Evolutionary conservation across 2,113 vertebrate species (phyloP), one percentile per base, ranked within the genome.

Genomic region (Cyanoramphus novaezelandiae): DNA sequence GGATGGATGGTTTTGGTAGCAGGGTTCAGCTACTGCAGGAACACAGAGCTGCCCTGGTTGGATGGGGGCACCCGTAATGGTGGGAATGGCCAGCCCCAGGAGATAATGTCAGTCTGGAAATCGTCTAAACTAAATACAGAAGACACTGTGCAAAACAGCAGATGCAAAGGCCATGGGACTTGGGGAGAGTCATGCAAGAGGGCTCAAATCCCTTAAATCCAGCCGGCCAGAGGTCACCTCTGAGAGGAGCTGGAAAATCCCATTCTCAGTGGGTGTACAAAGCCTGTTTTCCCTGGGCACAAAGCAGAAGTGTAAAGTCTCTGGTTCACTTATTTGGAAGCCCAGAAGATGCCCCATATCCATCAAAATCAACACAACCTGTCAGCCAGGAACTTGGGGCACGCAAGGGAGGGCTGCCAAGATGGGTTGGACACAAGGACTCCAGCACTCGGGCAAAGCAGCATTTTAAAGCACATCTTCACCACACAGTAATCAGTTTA

Each of bases 191-290:
- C 6, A 0, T 9, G 20, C 13, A 8, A 85, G 8, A 13, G 57
- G 19, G 46, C 23, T 50, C 74, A 44, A 23, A 85, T 93, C 86
- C 93, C 43, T 46, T 18, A 39, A 71, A 41, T 37, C 43, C 92
- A 50, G n/a, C 55, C 46, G 70, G 64, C 59, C 80, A 49, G 14
- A 27, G 82, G 53, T 37, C 63, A 80, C 14, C 27, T 6, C 41
- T 15, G 10, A 7, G 1, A 50, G 18, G 9, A 63, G 47, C 25
- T 7, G 43, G 60, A 8, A 62, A 59, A 8, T 16, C 19, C 4
- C 13, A 1, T 31, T 24, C 62, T 41, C 0, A 0, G 5, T 6
- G 60, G 2, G 13, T 13, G 19, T 2, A 17, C 0, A 3, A 53
- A 77, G 27, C 43, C n/a, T 19, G 4, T 39, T 67, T 52, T 12